A percentile compares a stretch with the other conserved stretches of the same genome.
Evolutionary conservation across 2,888 invertebrate genomes (phyloP).

Genomic region (Apamea sordens): DNA sequence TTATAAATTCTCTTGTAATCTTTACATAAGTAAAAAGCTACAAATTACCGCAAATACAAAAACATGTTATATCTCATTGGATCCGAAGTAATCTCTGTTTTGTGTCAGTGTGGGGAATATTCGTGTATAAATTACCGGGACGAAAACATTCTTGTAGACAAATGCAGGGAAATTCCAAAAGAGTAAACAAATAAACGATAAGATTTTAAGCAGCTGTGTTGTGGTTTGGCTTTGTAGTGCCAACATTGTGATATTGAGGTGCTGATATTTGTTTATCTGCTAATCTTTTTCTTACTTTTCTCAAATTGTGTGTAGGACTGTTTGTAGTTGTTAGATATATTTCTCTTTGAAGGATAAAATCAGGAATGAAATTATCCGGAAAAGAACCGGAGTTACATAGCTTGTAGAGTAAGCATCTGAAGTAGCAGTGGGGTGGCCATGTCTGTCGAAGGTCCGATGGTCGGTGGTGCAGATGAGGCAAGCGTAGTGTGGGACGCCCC

Average conservation of each 20-base stretch:
- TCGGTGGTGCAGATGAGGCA: too few relatives aligned
- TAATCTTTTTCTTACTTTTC: not conserved
- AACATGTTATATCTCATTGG: constrained; percentile 34
- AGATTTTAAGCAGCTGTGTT: constrained; percentile 63
- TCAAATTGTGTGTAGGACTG: not conserved
- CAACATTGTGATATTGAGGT: constrained; percentile 42
- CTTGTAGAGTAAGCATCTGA: too few relatives aligned
- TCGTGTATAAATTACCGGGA: constrained; percentile 54
- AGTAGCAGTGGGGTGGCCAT: too few relatives aligned
- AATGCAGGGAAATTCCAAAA: constrained; percentile 46
- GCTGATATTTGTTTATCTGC: constrained; percentile 30
- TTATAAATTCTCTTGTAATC: constrained; percentile 18
- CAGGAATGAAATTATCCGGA: too few relatives aligned
- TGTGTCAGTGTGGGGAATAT: constrained; percentile 47
- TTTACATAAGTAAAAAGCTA: constrained; percentile 37
- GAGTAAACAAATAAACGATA: constrained; percentile 62
- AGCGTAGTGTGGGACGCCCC: too few relatives aligned
- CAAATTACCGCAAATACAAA: constrained; percentile 30
- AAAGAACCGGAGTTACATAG: too few relatives aligned
- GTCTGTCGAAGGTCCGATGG: too few relatives aligned
- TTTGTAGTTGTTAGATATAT: not conserved
- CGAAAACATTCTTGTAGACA: constrained; percentile 51
- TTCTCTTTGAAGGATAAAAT: not conserved
- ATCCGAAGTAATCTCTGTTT: constrained; percentile 50
- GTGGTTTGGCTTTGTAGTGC: constrained; percentile 45